phyloP scores from a whole-genome alignment of 92 coral and sea anemone genomes.

The Metridium senile region DNA sequence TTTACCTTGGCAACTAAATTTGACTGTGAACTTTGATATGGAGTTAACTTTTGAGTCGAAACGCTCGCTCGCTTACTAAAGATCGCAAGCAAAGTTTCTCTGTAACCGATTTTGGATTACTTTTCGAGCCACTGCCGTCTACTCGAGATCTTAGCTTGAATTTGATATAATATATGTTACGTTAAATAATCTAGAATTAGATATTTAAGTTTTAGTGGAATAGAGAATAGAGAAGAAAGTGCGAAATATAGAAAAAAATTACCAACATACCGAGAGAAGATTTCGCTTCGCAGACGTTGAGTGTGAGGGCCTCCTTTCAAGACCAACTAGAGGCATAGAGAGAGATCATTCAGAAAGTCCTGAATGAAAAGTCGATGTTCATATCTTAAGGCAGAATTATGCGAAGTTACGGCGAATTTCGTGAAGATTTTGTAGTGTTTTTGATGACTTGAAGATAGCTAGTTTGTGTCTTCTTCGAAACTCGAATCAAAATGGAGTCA shows the following conservation, averaged over 20 bases:
- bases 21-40: background rate
- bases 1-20: background rate
- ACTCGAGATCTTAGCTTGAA: too few relatives aligned
- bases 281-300: constrained; percentile 18
- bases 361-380: background rate
- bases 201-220: too few relatives aligned
- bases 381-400: background rate
- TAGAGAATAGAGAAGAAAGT: background rate
- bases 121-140: background rate
- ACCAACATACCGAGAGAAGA: constrained; percentile 24
- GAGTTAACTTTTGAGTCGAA: background rate
- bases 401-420: background rate
- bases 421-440: background rate
- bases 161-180: background rate
- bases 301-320: constrained; percentile 13
- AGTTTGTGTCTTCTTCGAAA: background rate
- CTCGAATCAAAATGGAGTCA: constrained; percentile 14
- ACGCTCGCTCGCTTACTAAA: background rate
- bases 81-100: background rate
- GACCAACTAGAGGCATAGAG: constrained; percentile 14
- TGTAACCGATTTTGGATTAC: background rate
- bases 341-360: background rate
- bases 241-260: background rate
- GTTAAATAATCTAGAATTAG: too few relatives aligned
- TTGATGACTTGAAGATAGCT: background rate